Evolutionary conservation across 2,888 invertebrate species (phyloP), one percentile per base, ranked within the genome.

Genomic region (Phorcus lineatus): DNA sequence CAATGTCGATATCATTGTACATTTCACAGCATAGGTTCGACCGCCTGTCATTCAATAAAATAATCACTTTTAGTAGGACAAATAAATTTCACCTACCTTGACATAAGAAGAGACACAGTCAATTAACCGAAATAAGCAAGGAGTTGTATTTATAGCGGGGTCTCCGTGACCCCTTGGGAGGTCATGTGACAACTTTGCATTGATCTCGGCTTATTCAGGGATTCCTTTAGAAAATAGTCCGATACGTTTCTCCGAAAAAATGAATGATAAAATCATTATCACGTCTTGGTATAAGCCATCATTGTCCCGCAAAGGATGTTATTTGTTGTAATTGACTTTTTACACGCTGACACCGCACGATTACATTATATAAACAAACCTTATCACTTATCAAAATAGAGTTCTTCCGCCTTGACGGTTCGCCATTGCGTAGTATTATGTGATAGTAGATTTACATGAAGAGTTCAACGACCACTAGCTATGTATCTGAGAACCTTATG

Each of bases 381-480:
- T 24, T 24, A 28, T 62, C 28, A 62, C 62, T 4, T 2, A 62
- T 28, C 62, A 62, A 28, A 62, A 62, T 17, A 62, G 28, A 28
- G 62, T 62, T 22, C 62, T 28, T 62, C 62, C 62, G 62, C 62
- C 9, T 24, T 22, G 62, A 47, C 47, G 47, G 24, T 62, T 28
- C 62, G 62, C 62, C 62, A 62, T 62, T 62, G 62, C 62, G 62
- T 62, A 62, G 24, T 24, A 62, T 62, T 62, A 28, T 62, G 62
- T 62, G 62, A 62, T 62, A 62, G 13, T 62, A 28, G 28, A 62
- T 24, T 28, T 24, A 22, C 62, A 17, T 1, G 47, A 6, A 47
- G 47, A 28, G 62, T 62, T 62, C 62, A 62, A 62, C 62, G 62
- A 62, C 62, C 62, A 47, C 13, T 1, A 13, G 47, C 1, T 11